Percentiles rank a stretch among this genome's conserved stretches.
phyloP scores from a whole-genome alignment of 2,113 vertebrate genomes.

The Apaloderma vittatum region DNA sequence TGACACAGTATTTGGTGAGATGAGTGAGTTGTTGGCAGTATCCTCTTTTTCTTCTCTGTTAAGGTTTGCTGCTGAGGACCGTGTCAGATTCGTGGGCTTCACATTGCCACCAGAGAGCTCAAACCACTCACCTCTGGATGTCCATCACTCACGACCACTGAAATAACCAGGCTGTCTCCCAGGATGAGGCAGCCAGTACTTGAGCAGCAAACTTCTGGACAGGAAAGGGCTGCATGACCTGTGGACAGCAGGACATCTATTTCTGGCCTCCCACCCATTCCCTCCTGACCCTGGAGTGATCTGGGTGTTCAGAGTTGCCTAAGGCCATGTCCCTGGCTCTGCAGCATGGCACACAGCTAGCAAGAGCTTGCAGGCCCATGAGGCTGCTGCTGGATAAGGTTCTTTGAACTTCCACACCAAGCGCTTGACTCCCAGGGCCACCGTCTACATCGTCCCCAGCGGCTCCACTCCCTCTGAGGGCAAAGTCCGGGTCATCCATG shows the following conservation, averaged over 20 bases:
- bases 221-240: not conserved
- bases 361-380: not conserved
- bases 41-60: not conserved
- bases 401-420: not conserved
- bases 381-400: not conserved
- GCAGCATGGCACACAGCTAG: not conserved
- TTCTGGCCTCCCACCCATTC: not conserved
- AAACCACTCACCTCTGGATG: not conserved
- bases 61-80: not conserved
- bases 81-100: not conserved
- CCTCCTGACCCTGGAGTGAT: not conserved
- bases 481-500: not conserved
- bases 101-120: not conserved
- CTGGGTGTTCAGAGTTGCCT: not conserved
- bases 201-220: not conserved
- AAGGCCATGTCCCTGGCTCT: not conserved
- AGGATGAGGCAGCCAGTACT: not conserved
- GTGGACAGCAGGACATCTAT: not conserved
- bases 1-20: not conserved
- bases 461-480: not conserved
- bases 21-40: not conserved
- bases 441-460: accelerated
- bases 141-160: not conserved
- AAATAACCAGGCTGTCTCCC: not conserved
- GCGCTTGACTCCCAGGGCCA: not conserved